Percentiles rank a stretch among this genome's conserved stretches.
Evolutionary conservation across 2,888 invertebrate species (phyloP).

Genomic region (Amphiduros pacificus): DNA sequence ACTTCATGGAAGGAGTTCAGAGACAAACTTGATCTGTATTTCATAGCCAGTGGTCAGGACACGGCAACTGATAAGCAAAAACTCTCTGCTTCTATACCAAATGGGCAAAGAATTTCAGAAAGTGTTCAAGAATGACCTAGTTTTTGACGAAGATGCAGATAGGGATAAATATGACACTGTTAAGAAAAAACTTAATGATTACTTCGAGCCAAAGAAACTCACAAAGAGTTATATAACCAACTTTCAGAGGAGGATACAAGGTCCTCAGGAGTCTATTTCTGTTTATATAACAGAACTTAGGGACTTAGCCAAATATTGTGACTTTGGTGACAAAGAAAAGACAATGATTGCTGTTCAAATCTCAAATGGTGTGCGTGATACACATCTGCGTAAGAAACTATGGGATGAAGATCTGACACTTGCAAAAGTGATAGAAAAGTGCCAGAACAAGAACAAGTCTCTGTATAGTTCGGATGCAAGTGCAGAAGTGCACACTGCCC

Average conservation of each 20-base stretch:
- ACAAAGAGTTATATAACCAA: conserved; percentile 2
- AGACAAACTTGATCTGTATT: not conserved
- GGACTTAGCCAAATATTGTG: not conserved
- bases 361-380: conserved; percentile 4
- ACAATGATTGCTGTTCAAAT: conserved; percentile 1
- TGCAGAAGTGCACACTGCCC: too few species aligned
- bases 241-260: not conserved
- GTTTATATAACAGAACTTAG: not conserved
- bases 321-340: conserved; percentile 7
- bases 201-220: conserved; percentile 13
- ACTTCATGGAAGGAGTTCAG: not conserved
- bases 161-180: conserved; percentile 6
- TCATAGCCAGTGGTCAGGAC: not conserved
- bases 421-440: not conserved
- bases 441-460: too few species aligned
- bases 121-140: not conserved
- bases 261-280: not conserved
- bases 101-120: not conserved
- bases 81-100: not conserved
- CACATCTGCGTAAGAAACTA: not conserved
- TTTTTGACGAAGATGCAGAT: not conserved
- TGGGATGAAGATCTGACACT: not conserved
- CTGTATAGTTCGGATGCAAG: too few species aligned
- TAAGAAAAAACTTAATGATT: not conserved
- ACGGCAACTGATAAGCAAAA: not conserved